phyloP scores from a whole-genome alignment of 2,113 vertebrate species.

The Verasper variegatus region DNA sequence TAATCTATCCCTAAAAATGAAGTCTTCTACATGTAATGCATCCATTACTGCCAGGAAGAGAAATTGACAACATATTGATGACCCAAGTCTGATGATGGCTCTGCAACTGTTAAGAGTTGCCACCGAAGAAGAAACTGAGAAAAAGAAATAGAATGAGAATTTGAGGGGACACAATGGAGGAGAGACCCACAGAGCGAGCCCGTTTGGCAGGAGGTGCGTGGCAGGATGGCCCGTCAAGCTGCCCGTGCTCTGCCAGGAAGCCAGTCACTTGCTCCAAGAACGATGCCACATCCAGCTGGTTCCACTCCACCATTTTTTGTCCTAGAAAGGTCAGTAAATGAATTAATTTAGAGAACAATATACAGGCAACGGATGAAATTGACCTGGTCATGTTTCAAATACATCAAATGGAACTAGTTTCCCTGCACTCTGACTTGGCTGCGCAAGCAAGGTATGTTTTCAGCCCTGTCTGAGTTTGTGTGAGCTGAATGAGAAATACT shows the following conservation, averaged over 20 bases:
- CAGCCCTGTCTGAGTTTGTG: too few species aligned
- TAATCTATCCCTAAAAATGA: neutral
- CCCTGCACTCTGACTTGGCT: too few species aligned
- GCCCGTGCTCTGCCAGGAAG: conserved; percentile 96
- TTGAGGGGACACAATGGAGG: conserved; percentile 15
- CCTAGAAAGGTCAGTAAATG: conserved; percentile 76
- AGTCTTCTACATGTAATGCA: conserved; percentile 6
- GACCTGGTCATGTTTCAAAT: too few species aligned
- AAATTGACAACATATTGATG: neutral
- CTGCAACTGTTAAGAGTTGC: conserved; percentile 6
- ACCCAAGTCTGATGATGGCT: neutral
- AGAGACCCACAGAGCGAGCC: conserved; percentile 91
- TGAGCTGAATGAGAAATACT: too few species aligned
- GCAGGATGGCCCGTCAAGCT: conserved; percentile 94
- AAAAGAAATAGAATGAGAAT: conserved; percentile 5
- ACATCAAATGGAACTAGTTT: too few species aligned
- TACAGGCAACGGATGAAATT: too few species aligned
- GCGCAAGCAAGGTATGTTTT: too few species aligned
- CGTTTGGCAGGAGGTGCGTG: conserved; percentile 92
- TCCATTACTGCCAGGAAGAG: neutral
- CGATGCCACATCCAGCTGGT: conserved; percentile 95
- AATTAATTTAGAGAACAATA: neutral
- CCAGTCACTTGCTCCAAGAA: conserved; percentile 97
- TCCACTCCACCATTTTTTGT: conserved; percentile 99
- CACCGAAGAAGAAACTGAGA: conserved; percentile 6